A percentile compares a stretch with the other conserved stretches of the same genome.
phyloP scores from a whole-genome alignment of 2,113 vertebrate species.

The Clarias gariepinus region DNA sequence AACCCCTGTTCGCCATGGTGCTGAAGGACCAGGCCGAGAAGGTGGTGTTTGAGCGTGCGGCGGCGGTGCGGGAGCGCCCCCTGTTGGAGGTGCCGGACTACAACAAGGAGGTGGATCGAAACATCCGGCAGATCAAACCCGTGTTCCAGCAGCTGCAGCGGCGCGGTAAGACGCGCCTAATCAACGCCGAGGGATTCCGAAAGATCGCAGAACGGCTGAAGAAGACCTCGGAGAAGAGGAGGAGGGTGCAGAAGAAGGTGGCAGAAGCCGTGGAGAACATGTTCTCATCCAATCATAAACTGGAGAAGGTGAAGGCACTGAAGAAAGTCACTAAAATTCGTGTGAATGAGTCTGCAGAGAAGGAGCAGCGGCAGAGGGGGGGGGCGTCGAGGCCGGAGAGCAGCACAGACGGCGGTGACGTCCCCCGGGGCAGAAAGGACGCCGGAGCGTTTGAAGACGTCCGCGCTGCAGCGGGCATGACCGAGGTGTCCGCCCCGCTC shows the following conservation, averaged over 20 bases:
- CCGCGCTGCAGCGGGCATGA: constrained; percentile 71
- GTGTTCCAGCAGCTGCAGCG: constrained; percentile 94
- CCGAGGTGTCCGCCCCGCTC: constrained; percentile 71
- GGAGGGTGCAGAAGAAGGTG: background rate
- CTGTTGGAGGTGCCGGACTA: constrained; percentile 85
- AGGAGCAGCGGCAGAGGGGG: constrained; percentile 53
- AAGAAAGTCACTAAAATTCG: constrained; percentile 65
- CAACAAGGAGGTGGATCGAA: constrained; percentile 80
- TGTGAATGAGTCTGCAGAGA: constrained; percentile 82
- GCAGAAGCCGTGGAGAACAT: constrained; percentile 79
- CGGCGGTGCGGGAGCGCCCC: constrained; percentile 59
- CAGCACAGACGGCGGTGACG: constrained; percentile 80
- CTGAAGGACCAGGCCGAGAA: constrained; percentile 81
- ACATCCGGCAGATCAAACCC: constrained; percentile 87
- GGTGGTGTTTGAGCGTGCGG: constrained; percentile 84
- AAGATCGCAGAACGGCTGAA: constrained; percentile 89
- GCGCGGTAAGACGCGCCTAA: constrained; percentile 85
- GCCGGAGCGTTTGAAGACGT: constrained; percentile 71
- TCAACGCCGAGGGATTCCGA: constrained; percentile 84
- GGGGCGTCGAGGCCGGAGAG: constrained; percentile 82
- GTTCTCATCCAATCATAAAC: constrained; percentile 83
- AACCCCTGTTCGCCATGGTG: constrained; percentile 84
- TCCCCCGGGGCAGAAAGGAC: constrained; percentile 75
- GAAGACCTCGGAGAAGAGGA: constrained; percentile 77
- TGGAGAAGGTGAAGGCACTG: constrained; percentile 73